Evolutionary conservation across 2,888 invertebrate genomes (phyloP).

Genomic region (Andrena flavipes): DNA sequence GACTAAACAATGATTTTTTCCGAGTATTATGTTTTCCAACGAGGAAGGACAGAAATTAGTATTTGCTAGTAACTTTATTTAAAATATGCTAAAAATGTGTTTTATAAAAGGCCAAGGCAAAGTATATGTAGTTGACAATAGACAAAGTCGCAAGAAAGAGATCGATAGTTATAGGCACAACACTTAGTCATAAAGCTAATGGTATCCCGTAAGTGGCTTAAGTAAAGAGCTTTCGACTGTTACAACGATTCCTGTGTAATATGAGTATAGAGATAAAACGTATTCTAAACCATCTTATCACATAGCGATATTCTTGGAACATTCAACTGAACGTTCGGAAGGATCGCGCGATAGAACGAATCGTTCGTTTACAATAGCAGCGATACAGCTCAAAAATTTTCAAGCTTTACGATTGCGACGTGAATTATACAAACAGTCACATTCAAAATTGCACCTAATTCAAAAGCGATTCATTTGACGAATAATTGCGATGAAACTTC

Average conservation of each 20-base stretch:
- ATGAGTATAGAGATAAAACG: slow-evolving; percentile 6
- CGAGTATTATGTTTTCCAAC: too few relatives aligned
- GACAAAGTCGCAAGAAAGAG: not conserved
- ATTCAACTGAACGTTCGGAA: not conserved
- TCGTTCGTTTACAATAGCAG: not conserved
- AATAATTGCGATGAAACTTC: not conserved
- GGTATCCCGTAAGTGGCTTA: not conserved
- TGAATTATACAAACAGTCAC: too few relatives aligned
- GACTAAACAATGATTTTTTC: too few relatives aligned
- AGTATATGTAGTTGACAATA: not conserved
- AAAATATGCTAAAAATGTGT: not conserved
- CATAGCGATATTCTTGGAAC: not conserved
- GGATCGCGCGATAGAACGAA: not conserved
- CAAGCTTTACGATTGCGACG: not conserved
- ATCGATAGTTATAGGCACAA: slow-evolving; percentile 15
- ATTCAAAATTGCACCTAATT: too few relatives aligned
- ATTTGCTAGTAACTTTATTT: not conserved
- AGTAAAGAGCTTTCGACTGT: not conserved
- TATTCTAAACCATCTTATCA: not conserved
- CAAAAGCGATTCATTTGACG: not conserved
- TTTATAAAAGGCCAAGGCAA: not conserved
- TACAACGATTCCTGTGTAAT: not conserved
- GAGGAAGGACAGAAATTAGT: too few relatives aligned
- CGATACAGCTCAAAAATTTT: not conserved
- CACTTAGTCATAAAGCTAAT: not conserved